Evolutionary conservation across 2,888 invertebrate species (phyloP), one percentile per base, ranked within the genome.

Genomic region (Oxycera nigricornis): DNA sequence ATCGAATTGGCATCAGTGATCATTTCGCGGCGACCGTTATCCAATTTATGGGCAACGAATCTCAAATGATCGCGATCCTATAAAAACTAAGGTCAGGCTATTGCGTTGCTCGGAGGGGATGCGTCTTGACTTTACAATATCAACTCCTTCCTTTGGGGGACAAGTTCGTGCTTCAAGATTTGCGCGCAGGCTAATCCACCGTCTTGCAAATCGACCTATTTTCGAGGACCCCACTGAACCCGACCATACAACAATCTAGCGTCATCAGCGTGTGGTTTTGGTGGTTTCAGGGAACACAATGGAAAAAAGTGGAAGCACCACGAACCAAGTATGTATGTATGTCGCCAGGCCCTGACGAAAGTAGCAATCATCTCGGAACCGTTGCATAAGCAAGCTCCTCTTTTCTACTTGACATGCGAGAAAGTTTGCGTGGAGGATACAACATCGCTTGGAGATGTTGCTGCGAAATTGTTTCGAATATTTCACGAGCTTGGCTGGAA

Each of bases 21-120:
- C 30, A 59, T 59, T 55, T 55, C 14, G 4, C 50, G 59, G 6
- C 30, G 9, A 59, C 59, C 30, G 59, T 59, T 59, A 59, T 26
- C 59, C 59, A 59, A 59, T 59, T 59, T 59, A 59, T 59, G 30
- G 59, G 4, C 30, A 30, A 30, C 2, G 30, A 59, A 59, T n/a
- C 30, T 59, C 59, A 30, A 28, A 59, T 28, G 28, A 24, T 59
- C 3, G 52, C 52, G 22, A 17, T 24, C 22, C 20, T 24, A 55
- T 55, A 4, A 55, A 55, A 24, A n/a, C 4, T 50, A 55, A 46
- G 22, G 52, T 55, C 46, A 11, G 11, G 35, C 35, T 35, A 11
- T 11, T 35, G 35, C 11, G 46, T 7, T 7, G 52, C 22, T 55
- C 2, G 22, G 52, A 55, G 17, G 52, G 20, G 59, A 26, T 28